phyloP scores from a whole-genome alignment of 53 echinoderm and acorn worm genomes.

The Arbacia lixula region DNA sequence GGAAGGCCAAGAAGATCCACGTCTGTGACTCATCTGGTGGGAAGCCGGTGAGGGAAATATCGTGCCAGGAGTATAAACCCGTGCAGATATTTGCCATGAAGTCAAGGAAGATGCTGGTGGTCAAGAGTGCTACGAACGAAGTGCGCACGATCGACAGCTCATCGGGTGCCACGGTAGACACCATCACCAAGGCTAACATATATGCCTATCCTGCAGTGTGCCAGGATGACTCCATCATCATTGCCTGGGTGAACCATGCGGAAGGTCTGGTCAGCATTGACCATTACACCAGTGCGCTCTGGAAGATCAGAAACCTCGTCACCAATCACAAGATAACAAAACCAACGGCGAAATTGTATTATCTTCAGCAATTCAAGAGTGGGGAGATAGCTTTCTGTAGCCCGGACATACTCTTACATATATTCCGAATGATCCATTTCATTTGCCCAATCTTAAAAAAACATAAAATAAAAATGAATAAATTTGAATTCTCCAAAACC shows the following conservation, averaged over 20 bases:
- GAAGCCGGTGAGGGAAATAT: background rate
- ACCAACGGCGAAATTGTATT: background rate
- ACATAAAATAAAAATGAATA: too few species aligned
- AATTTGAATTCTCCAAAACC: too few species aligned
- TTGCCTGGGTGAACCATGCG: slow-evolving; percentile 24
- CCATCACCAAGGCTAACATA: background rate
- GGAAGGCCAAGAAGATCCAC: slow-evolving; percentile 2
- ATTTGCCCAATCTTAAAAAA: too few species aligned
- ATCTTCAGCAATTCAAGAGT: slow-evolving; percentile 1
- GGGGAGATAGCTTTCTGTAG: slow-evolving; percentile 42
- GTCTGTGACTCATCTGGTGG: slow-evolving; percentile 1
- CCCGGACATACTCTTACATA: slow-evolving; percentile 1
- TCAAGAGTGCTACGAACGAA: background rate
- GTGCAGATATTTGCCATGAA: slow-evolving; percentile 11
- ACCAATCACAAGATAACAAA: background rate
- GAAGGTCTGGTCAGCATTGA: slow-evolving; percentile 4
- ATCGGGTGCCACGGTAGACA: background rate
- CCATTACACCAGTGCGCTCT: slow-evolving; percentile 6
- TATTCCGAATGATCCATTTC: too few species aligned
- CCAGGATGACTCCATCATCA: slow-evolving; percentile 22
- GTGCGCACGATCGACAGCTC: background rate
- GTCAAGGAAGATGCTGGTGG: background rate
- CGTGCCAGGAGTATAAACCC: background rate
- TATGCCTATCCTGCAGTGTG: background rate
- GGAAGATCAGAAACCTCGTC: background rate